These are phyloP conservation scores for Sebastes fasciatus DNA, from an alignment of 2,113 vertebrate species.

Conservation along the genomic window DNA sequence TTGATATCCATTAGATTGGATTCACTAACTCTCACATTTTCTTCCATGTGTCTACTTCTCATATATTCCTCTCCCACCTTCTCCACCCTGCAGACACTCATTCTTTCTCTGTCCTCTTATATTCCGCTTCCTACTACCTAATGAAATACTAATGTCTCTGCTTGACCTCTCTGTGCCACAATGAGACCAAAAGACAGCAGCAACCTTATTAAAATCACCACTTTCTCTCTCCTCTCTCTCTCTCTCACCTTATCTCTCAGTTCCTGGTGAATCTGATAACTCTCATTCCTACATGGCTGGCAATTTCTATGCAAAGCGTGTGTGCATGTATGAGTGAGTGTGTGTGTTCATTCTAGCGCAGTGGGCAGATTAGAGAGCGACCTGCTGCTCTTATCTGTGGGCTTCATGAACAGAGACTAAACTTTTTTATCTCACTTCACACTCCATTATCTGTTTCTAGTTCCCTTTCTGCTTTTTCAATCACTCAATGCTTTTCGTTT, in stretches of 20 bases:
- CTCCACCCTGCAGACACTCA: slow-evolving; percentile 34
- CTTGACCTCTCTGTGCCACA: slow-evolving; percentile 66
- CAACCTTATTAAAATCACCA: slow-evolving; percentile 65
- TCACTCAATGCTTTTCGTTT: slow-evolving; percentile 3
- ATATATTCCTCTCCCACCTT: slow-evolving; percentile 26
- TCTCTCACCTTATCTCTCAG: slow-evolving; percentile 36
- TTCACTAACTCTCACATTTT: slow-evolving; percentile 9
- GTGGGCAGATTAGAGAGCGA: slow-evolving; percentile 53
- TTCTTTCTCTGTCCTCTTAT: slow-evolving; percentile 33
- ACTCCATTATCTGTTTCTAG: slow-evolving; percentile 29
- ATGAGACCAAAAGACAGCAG: slow-evolving; percentile 54
- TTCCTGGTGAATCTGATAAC: slow-evolving; percentile 57
- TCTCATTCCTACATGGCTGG: slow-evolving; percentile 36
- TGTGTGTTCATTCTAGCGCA: slow-evolving; percentile 27
- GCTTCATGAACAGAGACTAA: slow-evolving; percentile 26
- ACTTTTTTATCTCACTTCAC: slow-evolving; percentile 45
- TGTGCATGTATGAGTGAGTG: neutral
- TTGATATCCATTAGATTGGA: slow-evolving; percentile 55
- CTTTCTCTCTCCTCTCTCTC: slow-evolving; percentile 20
- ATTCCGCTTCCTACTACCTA: slow-evolving; percentile 13
- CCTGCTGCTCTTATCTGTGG: slow-evolving; percentile 37
- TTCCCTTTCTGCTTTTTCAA: slow-evolving; percentile 25
- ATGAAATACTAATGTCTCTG: slow-evolving; percentile 75
- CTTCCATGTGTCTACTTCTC: slow-evolving; percentile 1
- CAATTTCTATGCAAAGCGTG: slow-evolving; percentile 56